These are phyloP conservation scores for Alloscopus bannaensis DNA, from an alignment of 2,888 invertebrate species.

Conservation along the genomic window DNA sequence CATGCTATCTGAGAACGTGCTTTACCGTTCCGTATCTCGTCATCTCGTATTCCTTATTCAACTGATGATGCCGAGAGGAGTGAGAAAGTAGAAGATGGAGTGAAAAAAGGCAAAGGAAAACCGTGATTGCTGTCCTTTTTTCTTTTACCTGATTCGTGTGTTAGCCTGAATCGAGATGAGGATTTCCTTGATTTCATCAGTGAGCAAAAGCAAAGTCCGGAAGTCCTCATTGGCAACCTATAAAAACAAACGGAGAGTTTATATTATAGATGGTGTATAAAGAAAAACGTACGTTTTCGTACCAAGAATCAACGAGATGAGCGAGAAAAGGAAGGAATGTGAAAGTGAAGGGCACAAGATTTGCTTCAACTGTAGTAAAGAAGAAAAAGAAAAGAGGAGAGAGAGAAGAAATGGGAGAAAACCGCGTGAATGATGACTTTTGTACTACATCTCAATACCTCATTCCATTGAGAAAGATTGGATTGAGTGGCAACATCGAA, in stretches of 20 bases:
- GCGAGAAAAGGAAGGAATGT: background rate
- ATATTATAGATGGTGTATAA: too few relatives aligned
- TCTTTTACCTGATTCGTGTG: constrained; percentile 17
- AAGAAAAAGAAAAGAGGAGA: background rate
- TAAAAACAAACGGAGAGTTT: too few relatives aligned
- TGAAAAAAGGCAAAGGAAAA: background rate
- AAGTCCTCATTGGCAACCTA: constrained; percentile 18
- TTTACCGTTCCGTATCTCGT: too few relatives aligned
- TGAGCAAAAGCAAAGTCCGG: background rate
- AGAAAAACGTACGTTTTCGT: constrained; percentile 1
- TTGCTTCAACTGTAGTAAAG: background rate
- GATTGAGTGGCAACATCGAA: constrained; percentile 41
- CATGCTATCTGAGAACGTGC: too few relatives aligned
- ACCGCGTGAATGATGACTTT: background rate
- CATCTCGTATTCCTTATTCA: too few relatives aligned
- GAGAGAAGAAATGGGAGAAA: background rate
- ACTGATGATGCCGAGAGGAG: too few relatives aligned
- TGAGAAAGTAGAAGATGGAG: background rate
- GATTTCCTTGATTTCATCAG: constrained; percentile 1
- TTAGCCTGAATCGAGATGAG: constrained; percentile 4
- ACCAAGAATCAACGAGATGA: background rate
- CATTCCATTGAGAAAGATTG: background rate
- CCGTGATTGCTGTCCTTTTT: background rate
- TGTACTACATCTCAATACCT: background rate
- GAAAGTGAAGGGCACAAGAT: background rate